phyloP scores from a whole-genome alignment of 1,140 invertebrate species.

The Cherax destructor region DNA sequence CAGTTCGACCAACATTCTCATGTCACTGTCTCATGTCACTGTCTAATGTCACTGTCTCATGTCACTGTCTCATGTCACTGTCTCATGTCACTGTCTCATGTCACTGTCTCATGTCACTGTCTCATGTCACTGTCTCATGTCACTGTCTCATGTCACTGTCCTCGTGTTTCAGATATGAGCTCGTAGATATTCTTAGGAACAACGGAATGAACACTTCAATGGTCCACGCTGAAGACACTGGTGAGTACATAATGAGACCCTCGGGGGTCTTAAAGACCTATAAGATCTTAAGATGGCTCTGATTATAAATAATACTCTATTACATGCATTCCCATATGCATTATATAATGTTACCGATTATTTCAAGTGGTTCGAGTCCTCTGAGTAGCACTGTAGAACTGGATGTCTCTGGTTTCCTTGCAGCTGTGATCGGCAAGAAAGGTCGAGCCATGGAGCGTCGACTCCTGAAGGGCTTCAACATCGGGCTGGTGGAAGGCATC shows the following conservation, averaged over 20 bases:
- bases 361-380: no score
- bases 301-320: no score
- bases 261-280: no score
- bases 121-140: no score
- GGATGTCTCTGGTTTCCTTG: not conserved
- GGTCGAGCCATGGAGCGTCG: constrained; percentile 71
- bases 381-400: not conserved
- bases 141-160: not conserved
- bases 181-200: constrained; percentile 89
- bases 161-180: constrained; percentile 80
- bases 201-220: constrained; percentile 84
- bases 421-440: constrained; percentile 71
- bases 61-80: no score
- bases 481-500: constrained; percentile 71
- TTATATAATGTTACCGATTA: no score
- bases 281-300: no score
- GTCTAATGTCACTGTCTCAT: no score
- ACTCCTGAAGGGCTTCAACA: constrained; percentile 73
- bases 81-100: no score
- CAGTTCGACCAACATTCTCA: no score
- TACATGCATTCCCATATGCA: no score
- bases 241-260: constrained; percentile 36
- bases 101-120: no score
- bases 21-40: not conserved
- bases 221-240: constrained; percentile 62